Conservation (phyloP, 2,888 invertebrate species). For the Eurytoma adleriae region DNA sequence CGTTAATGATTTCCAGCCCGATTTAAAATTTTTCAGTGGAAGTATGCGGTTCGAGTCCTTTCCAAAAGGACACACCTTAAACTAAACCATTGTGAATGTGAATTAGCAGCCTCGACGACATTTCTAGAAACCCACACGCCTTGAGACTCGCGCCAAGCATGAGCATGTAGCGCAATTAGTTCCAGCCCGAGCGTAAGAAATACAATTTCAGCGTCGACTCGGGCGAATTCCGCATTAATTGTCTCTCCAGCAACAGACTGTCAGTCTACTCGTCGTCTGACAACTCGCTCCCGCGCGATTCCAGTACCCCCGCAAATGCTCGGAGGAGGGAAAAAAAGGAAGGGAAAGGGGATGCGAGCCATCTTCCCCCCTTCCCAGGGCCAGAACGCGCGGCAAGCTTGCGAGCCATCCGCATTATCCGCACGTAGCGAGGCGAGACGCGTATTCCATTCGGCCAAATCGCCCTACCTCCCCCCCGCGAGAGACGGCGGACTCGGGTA, state of each 20-base stretch:
- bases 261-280: neutral
- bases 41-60: too few species aligned
- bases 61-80: too few species aligned
- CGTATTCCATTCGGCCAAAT: constrained; percentile 41
- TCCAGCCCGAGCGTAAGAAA: constrained; percentile 43
- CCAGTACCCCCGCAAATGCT: neutral
- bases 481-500: constrained; percentile 21
- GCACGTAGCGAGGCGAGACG: constrained; percentile 37
- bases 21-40: too few species aligned
- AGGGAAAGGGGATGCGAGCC: neutral
- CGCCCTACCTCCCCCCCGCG: neutral
- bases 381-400: neutral
- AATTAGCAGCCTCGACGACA: too few species aligned
- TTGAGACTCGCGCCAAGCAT: too few species aligned
- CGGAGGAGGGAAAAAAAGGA: neutral
- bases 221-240: constrained; percentile 36
- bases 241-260: neutral
- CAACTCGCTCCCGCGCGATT: neutral
- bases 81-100: too few species aligned
- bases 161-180: too few species aligned
- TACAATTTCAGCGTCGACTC: constrained; percentile 37
- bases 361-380: too few species aligned
- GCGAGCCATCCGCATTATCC: constrained; percentile 53
- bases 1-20: too few species aligned
- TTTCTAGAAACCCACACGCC: too few species aligned